Base-by-base conservation (phyloP, 2,797 vertebrate species). In the Podargus strigoides region DNA sequence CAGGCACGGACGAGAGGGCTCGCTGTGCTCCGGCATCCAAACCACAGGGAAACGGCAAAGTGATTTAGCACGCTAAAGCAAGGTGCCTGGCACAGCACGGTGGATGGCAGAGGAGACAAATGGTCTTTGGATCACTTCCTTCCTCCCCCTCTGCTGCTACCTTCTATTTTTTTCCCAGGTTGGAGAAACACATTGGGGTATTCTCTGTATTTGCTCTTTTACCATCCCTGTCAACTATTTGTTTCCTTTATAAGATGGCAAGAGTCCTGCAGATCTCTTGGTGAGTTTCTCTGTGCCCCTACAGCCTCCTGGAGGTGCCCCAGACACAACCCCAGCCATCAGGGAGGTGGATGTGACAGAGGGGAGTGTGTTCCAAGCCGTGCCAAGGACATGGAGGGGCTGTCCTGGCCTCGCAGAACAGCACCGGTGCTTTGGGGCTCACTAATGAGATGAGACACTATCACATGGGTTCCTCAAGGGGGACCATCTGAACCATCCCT, bases 281-380 rank as follows among this genome's bases (percentile, higher is more conserved):
- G 3, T 0, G 1, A 18, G 18, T 2, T 46, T 21, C 60, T 41
- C 26, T 66, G 13, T 55, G 28, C 3, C 37, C 52, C 26, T 23
- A 9, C 46, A 36, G 46, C 41, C 55, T 16, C 58, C 50, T 19
- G 26, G 4, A 37, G 34, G 59, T 24, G 37, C 7, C 32, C 47
- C 44, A 22, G 39, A 0, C 7, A 12, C 12, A 4, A 1, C 0
- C 28, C 20, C 34, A 20, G 14, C 37, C 42, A 7, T 5, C 10
- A 17, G 66, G 9, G 47, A 1, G 0, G 0, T 0, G 13, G 46
- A 32, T 15, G 58, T 12, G 79, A 7, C 26, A 7, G 6, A 6
- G 0, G 2, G 62, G 60, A 37, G 14, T n/a, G n/a, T n/a, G n/a
- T n/a, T n/a, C n/a, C n/a, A n/a, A n/a, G 26, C 28, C 2, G 6